A percentile compares a stretch with the other conserved stretches of the same genome.
Evolutionary conservation across 2,888 invertebrate genomes (phyloP).

Genomic region (Apodemia hepburni): DNA sequence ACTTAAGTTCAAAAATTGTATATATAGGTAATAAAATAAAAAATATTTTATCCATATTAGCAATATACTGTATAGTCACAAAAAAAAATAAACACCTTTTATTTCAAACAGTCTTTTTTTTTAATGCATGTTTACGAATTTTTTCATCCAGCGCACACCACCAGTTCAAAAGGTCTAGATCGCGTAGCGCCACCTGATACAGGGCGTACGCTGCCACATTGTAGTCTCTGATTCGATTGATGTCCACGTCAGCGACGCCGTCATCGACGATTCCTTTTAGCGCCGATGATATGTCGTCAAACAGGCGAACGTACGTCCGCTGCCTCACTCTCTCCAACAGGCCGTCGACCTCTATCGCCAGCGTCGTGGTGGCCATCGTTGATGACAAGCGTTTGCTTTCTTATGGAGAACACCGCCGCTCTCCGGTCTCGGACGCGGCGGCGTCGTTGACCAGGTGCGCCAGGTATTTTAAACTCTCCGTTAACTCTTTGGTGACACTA

Average conservation of each 20-base stretch:
- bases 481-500: background rate
- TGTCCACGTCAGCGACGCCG: slow-evolving; percentile 5
- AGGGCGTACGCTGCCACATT: slow-evolving; percentile 15
- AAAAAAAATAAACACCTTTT: too few species aligned
- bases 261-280: slow-evolving; percentile 4
- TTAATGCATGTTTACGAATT: slow-evolving; percentile 10
- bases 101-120: too few species aligned
- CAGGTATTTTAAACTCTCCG: slow-evolving; percentile 11
- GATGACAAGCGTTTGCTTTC: background rate
- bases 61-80: too few species aligned
- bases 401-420: background rate
- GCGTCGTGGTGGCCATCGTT: slow-evolving; percentile 3
- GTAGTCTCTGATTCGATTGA: slow-evolving; percentile 15
- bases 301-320: slow-evolving; percentile 9
- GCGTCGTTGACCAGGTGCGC: slow-evolving; percentile 9
- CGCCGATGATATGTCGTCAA: slow-evolving; percentile 1
- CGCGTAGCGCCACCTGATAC: slow-evolving; percentile 16
- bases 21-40: too few species aligned
- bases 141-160: slow-evolving; percentile 15
- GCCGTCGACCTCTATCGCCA: slow-evolving; percentile 14
- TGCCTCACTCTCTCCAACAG: slow-evolving; percentile 16
- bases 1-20: background rate
- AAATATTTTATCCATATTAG: too few species aligned
- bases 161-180: slow-evolving; percentile 16
- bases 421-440: slow-evolving; percentile 7